These are phyloP conservation scores for Vireo altiloquus DNA, from an alignment of 2,113 vertebrate genomes.

Conservation along the genomic window DNA sequence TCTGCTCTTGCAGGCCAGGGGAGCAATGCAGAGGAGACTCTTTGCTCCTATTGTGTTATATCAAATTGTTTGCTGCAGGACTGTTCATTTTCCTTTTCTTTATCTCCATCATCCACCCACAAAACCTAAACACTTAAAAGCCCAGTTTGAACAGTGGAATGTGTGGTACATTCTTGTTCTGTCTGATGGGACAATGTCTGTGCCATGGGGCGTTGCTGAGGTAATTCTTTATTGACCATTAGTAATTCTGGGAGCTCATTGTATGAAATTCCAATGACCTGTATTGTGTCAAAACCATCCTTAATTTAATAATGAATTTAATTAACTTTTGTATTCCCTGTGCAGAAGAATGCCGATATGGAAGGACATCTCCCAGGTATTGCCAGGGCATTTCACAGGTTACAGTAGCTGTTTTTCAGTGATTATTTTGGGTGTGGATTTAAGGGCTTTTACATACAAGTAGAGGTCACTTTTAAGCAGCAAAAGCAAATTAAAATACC, in stretches of 20 bases:
- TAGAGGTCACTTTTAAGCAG: not conserved
- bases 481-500: not conserved
- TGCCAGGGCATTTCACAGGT: not conserved
- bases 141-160: not conserved
- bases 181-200: not conserved
- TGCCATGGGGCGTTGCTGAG: not conserved
- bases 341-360: not conserved
- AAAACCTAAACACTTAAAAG: slow-evolving; percentile 27
- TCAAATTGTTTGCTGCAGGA: not conserved
- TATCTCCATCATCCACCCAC: not conserved
- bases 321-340: not conserved
- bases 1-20: not conserved
- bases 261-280: not conserved
- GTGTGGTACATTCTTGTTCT: not conserved
- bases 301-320: slow-evolving; percentile 27
- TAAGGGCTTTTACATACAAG: not conserved
- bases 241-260: not conserved
- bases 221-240: slow-evolving; percentile 8
- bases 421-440: not conserved
- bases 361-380: not conserved
- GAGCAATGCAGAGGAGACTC: not conserved
- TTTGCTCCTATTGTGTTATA: not conserved
- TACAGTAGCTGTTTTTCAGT: not conserved
- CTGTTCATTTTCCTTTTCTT: slow-evolving; percentile 13
- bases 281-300: slow-evolving; percentile 1